These are phyloP conservation scores for Pachliopta kotzebuea DNA, from an alignment of 2,888 invertebrate genomes.

Conservation along the genomic window DNA sequence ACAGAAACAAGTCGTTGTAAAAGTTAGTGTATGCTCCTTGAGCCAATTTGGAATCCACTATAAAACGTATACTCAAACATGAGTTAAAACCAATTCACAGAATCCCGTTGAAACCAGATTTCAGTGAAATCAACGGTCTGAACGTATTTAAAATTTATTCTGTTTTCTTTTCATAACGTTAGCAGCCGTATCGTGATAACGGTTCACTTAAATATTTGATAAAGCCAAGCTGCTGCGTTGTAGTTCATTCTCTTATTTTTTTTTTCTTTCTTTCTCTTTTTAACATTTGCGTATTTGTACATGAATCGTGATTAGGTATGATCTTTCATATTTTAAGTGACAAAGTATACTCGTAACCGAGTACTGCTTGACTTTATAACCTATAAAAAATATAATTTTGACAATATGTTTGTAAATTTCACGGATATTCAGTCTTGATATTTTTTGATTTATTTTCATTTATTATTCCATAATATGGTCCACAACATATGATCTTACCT, in stretches of 20 bases:
- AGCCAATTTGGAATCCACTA: no score
- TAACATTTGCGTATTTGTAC: slow-evolving; percentile 4
- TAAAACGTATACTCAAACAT: not conserved
- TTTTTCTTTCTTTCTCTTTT: not conserved
- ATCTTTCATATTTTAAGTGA: not conserved
- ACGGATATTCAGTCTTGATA: not conserved
- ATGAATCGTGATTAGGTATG: not conserved
- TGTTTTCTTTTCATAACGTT: slow-evolving; percentile 13
- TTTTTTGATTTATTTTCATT: not conserved
- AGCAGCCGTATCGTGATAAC: slow-evolving; percentile 17
- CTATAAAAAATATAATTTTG: no score
- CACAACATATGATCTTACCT: no score
- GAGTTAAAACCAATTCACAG: not conserved
- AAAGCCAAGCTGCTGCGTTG: slow-evolving; percentile 18
- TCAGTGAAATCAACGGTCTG: slow-evolving; percentile 6
- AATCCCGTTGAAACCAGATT: not conserved
- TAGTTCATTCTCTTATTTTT: slow-evolving; percentile 16
- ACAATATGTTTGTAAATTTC: no score
- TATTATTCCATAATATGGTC: not conserved
- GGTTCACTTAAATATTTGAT: slow-evolving; percentile 20
- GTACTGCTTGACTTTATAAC: no score
- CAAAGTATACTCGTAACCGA: not conserved
- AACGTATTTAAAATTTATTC: slow-evolving; percentile 23
- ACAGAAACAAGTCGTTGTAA: no score
- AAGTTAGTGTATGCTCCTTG: no score